phyloP scores from a whole-genome alignment of 92 coral and sea anemone genomes.

The Umimayanthus kanabou region DNA sequence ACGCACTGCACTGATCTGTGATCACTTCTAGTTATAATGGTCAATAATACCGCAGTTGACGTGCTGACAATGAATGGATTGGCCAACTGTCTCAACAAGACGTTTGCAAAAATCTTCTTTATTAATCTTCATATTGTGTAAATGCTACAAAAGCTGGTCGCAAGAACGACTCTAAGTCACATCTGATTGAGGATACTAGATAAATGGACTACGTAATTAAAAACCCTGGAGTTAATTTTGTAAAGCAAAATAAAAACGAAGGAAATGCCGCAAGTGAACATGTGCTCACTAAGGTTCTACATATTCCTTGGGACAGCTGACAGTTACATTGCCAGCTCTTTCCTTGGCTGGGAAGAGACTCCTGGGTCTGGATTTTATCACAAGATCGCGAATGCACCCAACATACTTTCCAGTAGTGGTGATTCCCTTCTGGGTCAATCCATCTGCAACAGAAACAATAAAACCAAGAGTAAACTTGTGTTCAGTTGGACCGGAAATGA shows the following conservation, averaged over 20 bases:
- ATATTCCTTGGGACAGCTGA: not conserved
- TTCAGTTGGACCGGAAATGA: too few species aligned
- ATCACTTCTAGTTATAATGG: too few species aligned
- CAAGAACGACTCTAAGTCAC: too few species aligned
- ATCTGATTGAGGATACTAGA: too few species aligned
- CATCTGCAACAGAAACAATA: constrained; percentile 1
- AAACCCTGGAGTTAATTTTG: too few species aligned
- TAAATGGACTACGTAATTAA: too few species aligned
- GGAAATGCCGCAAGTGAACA: not conserved
- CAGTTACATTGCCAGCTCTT: not conserved
- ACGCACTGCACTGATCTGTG: too few species aligned
- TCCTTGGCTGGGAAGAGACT: not conserved
- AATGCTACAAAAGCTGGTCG: not conserved
- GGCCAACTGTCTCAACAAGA: too few species aligned
- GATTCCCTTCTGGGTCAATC: not conserved
- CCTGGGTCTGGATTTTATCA: not conserved
- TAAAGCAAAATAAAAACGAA: too few species aligned
- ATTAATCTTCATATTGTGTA: not conserved
- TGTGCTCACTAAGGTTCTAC: not conserved
- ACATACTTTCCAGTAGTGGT: constrained; percentile 13
- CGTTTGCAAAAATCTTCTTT: not conserved
- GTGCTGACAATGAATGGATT: too few species aligned
- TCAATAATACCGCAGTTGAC: too few species aligned
- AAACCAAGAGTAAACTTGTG: too few species aligned
- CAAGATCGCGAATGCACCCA: constrained; percentile 31